phyloP scores from a whole-genome alignment of 2,113 vertebrate genomes.

The Synodontis membranacea region DNA sequence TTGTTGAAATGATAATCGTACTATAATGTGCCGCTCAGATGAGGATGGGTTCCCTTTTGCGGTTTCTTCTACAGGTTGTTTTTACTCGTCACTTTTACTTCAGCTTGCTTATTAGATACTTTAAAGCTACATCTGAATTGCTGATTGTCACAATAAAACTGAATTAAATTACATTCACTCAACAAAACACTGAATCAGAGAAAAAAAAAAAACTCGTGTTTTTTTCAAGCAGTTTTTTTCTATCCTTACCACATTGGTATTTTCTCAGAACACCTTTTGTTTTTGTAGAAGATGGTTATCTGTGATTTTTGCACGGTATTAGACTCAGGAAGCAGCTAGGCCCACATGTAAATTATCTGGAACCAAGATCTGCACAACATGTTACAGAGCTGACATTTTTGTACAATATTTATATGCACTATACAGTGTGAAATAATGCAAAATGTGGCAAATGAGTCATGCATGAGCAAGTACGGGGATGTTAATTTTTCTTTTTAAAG shows the following conservation, averaged over 20 bases:
- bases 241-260: not conserved
- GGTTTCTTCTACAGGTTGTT: not conserved
- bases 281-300: not conserved
- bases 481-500: not conserved
- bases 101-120: not conserved
- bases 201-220: not conserved
- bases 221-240: not conserved
- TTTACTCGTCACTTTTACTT: not conserved
- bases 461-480: not conserved
- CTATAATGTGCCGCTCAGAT: not conserved
- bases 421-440: not conserved
- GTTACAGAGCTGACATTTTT: not conserved
- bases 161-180: not conserved
- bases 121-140: not conserved
- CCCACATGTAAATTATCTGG: not conserved
- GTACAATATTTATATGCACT: too few species aligned
- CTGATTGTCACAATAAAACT: not conserved
- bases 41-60: not conserved
- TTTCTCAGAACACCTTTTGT: constrained; percentile 9
- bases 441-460: not conserved
- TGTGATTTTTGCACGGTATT: not conserved
- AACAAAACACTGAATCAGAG: not conserved
- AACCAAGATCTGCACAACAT: not conserved
- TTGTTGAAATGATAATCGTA: not conserved
- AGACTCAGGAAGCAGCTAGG: constrained; percentile 17